Evolutionary conservation across 2,888 invertebrate species (phyloP).

Genomic region (Patella caerulea): DNA sequence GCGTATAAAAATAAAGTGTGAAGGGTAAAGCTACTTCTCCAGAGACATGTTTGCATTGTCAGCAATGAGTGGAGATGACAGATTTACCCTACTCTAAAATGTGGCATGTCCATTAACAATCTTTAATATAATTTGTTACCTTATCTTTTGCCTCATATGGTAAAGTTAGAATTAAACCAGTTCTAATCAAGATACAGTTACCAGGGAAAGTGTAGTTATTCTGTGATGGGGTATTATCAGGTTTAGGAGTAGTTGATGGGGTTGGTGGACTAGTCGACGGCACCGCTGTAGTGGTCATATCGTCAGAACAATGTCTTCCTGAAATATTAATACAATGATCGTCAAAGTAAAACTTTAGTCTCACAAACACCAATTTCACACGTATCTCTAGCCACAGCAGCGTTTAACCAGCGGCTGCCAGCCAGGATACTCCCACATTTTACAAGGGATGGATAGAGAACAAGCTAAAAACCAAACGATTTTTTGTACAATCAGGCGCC

Average conservation of each 20-base stretch:
- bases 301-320: constrained; percentile 15
- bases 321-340: not conserved
- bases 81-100: too few species aligned
- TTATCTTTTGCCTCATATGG: not conserved
- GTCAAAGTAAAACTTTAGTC: too few species aligned
- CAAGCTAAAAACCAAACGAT: too few species aligned
- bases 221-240: constrained; percentile 14
- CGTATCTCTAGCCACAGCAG: too few species aligned
- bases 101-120: too few species aligned
- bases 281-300: constrained; percentile 11
- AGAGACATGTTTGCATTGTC: not conserved
- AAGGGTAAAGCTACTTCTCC: too few species aligned
- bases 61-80: not conserved
- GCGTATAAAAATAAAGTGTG: too few species aligned
- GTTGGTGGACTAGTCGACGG: not conserved
- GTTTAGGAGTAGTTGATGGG: not conserved
- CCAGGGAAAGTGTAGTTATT: constrained; percentile 20
- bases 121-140: not conserved
- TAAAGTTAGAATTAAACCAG: constrained; percentile 28
- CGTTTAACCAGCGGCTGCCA: too few species aligned
- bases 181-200: constrained; percentile 37
- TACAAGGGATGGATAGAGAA: too few species aligned
- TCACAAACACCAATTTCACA: too few species aligned
- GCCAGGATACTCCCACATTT: too few species aligned
- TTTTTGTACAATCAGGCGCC: too few species aligned